Evolutionary conservation across 2,113 vertebrate species (phyloP).

Genomic region (Oreochromis tanganicae): DNA sequence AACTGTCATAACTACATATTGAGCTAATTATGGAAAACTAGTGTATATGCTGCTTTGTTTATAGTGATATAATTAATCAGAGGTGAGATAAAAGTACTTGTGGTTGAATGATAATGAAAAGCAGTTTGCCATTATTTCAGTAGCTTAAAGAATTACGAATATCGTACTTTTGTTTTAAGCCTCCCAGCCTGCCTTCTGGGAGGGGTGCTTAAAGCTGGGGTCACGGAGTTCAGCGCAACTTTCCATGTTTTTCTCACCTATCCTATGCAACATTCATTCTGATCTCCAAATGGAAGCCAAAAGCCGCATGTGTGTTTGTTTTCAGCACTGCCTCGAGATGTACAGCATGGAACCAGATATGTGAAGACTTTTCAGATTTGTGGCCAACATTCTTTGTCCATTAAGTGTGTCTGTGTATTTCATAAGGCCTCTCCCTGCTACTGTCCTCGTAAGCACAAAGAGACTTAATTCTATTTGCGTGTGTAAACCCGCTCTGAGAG

Average conservation of each 20-base stretch:
- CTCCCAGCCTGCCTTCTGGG: constrained; percentile 10
- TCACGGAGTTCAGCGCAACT: not conserved
- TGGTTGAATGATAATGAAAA: constrained; percentile 15
- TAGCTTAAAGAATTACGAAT: not conserved
- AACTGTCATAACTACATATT: not conserved
- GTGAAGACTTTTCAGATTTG: constrained; percentile 56
- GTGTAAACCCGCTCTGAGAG: constrained; percentile 55
- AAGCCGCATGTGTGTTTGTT: constrained; percentile 45
- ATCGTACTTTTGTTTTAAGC: not conserved
- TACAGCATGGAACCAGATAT: constrained; percentile 67
- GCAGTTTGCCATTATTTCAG: not conserved
- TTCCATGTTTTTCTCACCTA: constrained; percentile 60
- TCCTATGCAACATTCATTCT: constrained; percentile 88
- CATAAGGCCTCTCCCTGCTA: constrained; percentile 60
- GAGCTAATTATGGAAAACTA: constrained; percentile 36
- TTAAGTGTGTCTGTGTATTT: constrained; percentile 61
- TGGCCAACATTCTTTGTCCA: constrained; percentile 50
- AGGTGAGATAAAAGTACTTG: constrained; percentile 21
- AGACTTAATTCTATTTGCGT: constrained; percentile 53
- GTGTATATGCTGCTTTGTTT: constrained; percentile 68
- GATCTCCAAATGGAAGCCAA: constrained; percentile 75
- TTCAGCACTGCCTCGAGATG: constrained; percentile 70
- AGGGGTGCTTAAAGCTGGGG: not conserved
- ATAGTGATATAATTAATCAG: constrained; percentile 28
- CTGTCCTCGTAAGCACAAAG: constrained; percentile 77